These are phyloP conservation scores for Acronicta leporina DNA, from an alignment of 2,888 invertebrate species.

Conservation along the genomic window DNA sequence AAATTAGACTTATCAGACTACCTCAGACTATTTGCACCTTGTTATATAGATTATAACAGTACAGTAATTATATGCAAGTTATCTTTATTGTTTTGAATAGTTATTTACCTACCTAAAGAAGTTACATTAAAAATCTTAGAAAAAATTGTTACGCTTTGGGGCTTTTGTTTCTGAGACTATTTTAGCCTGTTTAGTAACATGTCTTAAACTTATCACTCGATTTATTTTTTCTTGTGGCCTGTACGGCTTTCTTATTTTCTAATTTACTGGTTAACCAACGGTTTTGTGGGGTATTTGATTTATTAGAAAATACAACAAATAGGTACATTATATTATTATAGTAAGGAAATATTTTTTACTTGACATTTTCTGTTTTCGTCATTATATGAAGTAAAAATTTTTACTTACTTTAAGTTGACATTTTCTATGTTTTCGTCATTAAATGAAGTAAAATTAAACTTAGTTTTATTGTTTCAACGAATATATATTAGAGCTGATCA, in stretches of 20 bases:
- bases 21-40: background rate
- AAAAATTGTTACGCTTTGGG: background rate
- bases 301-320: conserved; percentile 21
- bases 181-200: background rate
- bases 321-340: conserved; percentile 4
- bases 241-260: conserved; percentile 2
- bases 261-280: conserved; percentile 30
- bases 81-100: background rate
- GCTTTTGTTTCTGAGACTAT: conserved; percentile 20
- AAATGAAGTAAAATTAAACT: conserved; percentile 47
- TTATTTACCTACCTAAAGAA: background rate
- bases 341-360: conserved; percentile 34
- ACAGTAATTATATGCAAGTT: background rate
- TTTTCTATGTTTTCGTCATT: conserved; percentile 60
- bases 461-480: conserved; percentile 14
- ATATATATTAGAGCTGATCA: no score
- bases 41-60: background rate
- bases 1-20: background rate
- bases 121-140: background rate
- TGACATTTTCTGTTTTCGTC: conserved; percentile 59
- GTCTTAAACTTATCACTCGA: background rate
- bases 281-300: conserved; percentile 36
- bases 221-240: conserved; percentile 1
- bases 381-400: conserved; percentile 53
- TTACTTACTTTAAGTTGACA: conserved; percentile 46